These are phyloP conservation scores for Bradysia coprophila DNA, from an alignment of 1,140 invertebrate species.

Conservation along the genomic window DNA sequence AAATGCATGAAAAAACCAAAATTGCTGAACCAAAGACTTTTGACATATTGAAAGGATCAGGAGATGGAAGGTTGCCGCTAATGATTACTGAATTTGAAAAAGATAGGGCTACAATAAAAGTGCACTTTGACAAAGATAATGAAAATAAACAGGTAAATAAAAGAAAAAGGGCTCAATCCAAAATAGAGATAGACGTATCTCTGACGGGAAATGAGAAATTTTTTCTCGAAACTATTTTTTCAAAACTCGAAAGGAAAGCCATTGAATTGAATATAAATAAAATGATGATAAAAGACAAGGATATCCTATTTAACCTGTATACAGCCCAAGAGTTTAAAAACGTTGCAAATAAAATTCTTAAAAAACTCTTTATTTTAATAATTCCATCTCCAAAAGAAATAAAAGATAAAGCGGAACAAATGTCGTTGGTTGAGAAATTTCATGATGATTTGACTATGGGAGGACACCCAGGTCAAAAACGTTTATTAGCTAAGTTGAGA, in stretches of 20 bases:
- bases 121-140: no score
- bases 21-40: not conserved
- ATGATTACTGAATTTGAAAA: no score
- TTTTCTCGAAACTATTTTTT: not conserved
- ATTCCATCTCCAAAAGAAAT: not conserved
- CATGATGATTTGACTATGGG: constrained; percentile 5
- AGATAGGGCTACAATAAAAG: no score
- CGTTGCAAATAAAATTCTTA: not conserved
- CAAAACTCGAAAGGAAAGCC: not conserved
- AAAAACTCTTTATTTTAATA: not conserved
- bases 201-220: not conserved
- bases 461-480: constrained; percentile 7
- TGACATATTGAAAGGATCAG: no score
- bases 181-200: not conserved
- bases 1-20: not conserved
- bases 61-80: no score
- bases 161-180: no score
- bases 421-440: not conserved
- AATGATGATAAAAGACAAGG: not conserved
- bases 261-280: not conserved
- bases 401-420: not conserved
- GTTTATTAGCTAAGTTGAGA: constrained; percentile 6
- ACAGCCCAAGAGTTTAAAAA: not conserved
- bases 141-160: no score
- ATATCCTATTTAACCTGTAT: not conserved